Evolutionary conservation across 2,888 invertebrate genomes (phyloP).

Genomic region (Noctua janthe): DNA sequence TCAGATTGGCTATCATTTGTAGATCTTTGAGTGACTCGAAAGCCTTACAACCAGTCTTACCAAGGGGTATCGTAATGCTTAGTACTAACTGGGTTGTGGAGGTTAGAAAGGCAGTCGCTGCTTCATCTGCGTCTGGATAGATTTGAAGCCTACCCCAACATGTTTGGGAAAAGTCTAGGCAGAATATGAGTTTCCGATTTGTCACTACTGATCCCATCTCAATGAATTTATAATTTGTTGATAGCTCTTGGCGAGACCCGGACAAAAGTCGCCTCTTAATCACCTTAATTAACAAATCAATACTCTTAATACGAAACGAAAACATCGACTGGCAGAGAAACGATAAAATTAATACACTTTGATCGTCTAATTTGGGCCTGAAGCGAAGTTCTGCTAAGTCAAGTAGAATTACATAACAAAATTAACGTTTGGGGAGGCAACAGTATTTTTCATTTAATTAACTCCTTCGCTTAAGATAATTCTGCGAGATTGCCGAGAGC

Average conservation of each 20-base stretch:
- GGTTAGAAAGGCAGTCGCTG: too few relatives aligned
- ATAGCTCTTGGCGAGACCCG: not conserved
- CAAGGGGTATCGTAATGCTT: too few relatives aligned
- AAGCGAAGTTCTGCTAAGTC: slow-evolving; percentile 24
- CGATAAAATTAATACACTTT: not conserved
- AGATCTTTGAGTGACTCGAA: too few relatives aligned
- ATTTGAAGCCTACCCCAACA: too few relatives aligned
- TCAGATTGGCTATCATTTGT: too few relatives aligned
- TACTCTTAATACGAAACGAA: not conserved
- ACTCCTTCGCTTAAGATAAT: slow-evolving; percentile 26
- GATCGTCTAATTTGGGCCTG: slow-evolving; percentile 10
- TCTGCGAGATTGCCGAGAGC: slow-evolving; percentile 16
- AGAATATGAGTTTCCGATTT: too few relatives aligned
- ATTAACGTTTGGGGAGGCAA: slow-evolving; percentile 9
- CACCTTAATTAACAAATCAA: not conserved
- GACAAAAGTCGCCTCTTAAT: not conserved
- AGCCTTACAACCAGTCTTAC: too few relatives aligned
- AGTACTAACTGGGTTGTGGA: too few relatives aligned
- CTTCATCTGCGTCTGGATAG: too few relatives aligned
- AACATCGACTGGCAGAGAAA: not conserved
- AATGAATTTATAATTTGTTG: not conserved
- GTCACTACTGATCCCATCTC: too few relatives aligned
- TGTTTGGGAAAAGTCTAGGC: too few relatives aligned
- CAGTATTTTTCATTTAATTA: slow-evolving; percentile 49
- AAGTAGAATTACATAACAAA: slow-evolving; percentile 29